These are phyloP conservation scores for Sisyra nigra DNA, from an alignment of 2,888 invertebrate genomes.

Conservation along the genomic window DNA sequence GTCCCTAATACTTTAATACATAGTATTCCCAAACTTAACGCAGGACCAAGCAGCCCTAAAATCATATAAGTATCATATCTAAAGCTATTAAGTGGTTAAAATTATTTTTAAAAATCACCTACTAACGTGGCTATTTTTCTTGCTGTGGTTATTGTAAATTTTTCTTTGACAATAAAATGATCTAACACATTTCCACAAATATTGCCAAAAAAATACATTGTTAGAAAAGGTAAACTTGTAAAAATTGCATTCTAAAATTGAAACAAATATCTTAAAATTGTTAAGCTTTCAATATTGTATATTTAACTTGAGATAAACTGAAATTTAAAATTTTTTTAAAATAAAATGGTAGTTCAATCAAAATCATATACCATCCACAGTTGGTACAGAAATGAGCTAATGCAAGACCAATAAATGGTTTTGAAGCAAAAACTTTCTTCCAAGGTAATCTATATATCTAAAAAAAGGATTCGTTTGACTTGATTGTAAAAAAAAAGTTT, in stretches of 20 bases:
- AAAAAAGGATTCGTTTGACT: constrained; percentile 9
- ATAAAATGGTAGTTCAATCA: constrained; percentile 57
- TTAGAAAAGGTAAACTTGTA: constrained; percentile 53
- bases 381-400: constrained; percentile 55
- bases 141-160: constrained; percentile 44
- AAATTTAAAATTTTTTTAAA: constrained; percentile 58
- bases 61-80: neutral
- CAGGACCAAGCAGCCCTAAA: constrained; percentile 48
- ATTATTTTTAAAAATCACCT: constrained; percentile 29
- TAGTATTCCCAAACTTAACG: constrained; percentile 46
- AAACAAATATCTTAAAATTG: constrained; percentile 7
- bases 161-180: constrained; percentile 35
- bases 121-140: constrained; percentile 51
- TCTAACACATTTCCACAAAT: constrained; percentile 43
- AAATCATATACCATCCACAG: constrained; percentile 64
- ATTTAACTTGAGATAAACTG: constrained; percentile 41
- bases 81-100: neutral
- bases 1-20: constrained; percentile 45
- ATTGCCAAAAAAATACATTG: constrained; percentile 56
- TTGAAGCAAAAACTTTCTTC: constrained; percentile 44
- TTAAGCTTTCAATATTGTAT: neutral
- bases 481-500: neutral
- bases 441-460: constrained; percentile 47
- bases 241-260: constrained; percentile 43
- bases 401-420: constrained; percentile 51